Conservation (phyloP, 2,113 vertebrate genomes). For the Ptilonorhynchus violaceus region DNA sequence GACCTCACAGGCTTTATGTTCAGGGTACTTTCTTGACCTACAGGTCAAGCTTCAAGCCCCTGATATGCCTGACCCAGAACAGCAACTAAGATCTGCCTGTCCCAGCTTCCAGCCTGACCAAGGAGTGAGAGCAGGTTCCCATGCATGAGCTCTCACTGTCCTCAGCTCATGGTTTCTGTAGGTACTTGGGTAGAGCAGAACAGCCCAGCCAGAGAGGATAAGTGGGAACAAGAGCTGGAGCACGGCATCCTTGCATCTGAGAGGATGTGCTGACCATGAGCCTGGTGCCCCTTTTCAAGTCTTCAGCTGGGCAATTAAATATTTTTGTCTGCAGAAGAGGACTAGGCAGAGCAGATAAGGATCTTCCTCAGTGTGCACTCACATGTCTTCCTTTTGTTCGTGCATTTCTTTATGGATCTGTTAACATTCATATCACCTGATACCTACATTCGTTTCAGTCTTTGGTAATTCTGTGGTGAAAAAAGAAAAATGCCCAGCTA, state of each 20-base stretch:
- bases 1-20: neutral
- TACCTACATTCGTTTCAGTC: neutral
- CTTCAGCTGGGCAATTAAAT: neutral
- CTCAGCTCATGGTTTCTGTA: neutral
- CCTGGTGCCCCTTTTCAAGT: neutral
- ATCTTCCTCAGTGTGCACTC: neutral
- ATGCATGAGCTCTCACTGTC: neutral
- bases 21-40: neutral
- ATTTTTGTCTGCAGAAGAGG: neutral
- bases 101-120: neutral
- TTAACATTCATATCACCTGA: neutral
- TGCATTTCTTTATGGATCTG: neutral
- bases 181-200: neutral
- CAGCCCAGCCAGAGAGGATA: neutral
- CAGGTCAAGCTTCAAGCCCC: neutral
- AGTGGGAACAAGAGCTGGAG: neutral
- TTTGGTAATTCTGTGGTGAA: neutral
- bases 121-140: neutral
- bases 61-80: neutral
- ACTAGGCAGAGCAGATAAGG: neutral
- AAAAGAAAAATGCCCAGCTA: neutral
- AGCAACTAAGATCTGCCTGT: neutral
- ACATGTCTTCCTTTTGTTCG: neutral
- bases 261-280: neutral
- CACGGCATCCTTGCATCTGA: neutral